Base-by-base conservation (phyloP, 2,797 vertebrate species). In the Acanthiza pusilla region DNA sequence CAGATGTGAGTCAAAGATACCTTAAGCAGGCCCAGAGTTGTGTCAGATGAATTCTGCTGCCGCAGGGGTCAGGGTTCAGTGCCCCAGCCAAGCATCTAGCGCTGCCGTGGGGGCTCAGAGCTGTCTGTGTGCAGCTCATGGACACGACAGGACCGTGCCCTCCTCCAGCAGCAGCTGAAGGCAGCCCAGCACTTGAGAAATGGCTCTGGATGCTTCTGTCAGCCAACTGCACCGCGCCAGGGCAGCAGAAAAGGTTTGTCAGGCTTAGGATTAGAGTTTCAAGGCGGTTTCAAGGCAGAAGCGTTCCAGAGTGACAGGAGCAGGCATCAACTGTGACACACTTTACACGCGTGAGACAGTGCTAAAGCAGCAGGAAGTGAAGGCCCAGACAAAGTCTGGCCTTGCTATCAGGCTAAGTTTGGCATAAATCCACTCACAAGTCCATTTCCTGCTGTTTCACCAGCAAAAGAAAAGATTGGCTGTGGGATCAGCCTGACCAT, bases 111-210 rank as follows among this genome's bases (percentile, higher is more conserved):
- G 21, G 65, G 26, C 36, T 26, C 65, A 7, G 2, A 16, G 29
- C 3, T 0, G 2, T 10, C 55, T 0, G 5, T 13, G 40, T 1
- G 22, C 43, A 10, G 43, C 18, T 32, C 43, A 16, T 0, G 3
- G 51, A 3, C 58, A 5, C 1, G 8, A 47, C 29, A 32, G 8
- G 16, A 7, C 19, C 1, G 3, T 15, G 22, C 9, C 34, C 40
- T 42, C 42, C 10, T 4, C 40, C 47, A 73, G 30, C 25, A 42
- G 47, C 1, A 48, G 34, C n/a, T 50, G 20, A 10, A 12, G 23
- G 65, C 36, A 57, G 29, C 65, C 58, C 1, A 3, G 34, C 34
- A 16, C 34, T 11, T 8, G 7, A 12, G 5, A 20, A 50, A 29
- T 5, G 42, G 30, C 51, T 25, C 45, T 42, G 48, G 45, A 3